Conservation (phyloP, 1,140 invertebrate genomes). For the Cyclargus thomasi region DNA sequence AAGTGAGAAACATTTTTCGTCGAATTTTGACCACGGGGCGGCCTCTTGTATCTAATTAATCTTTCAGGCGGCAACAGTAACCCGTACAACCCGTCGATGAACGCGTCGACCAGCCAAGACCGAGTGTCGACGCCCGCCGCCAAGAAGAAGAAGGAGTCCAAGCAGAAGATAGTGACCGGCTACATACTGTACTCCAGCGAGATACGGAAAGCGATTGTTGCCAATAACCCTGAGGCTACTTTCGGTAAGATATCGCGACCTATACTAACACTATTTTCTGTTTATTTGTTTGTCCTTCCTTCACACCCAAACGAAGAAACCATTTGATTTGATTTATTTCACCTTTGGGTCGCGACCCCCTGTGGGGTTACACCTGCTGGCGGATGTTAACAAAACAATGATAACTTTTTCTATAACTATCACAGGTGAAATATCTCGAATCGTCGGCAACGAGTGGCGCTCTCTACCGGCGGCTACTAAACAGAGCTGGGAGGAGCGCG, state of each 20-base stretch:
- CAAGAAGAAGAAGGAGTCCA: conserved; percentile 81
- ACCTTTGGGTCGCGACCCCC: too few relatives aligned
- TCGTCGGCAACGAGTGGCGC: conserved; percentile 98
- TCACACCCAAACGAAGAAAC: too few relatives aligned
- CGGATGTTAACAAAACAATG: conserved; percentile 1
- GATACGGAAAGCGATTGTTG: conserved; percentile 89
- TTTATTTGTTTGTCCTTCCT: too few relatives aligned
- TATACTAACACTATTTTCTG: too few relatives aligned
- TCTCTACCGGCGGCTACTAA: conserved; percentile 91
- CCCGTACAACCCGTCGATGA: conserved; percentile 60
- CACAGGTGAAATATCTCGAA: conserved; percentile 92
- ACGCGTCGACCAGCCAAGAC: conserved; percentile 43
- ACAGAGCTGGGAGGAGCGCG: conserved; percentile 94
- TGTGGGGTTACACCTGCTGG: too few relatives aligned
- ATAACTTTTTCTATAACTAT: too few relatives aligned
- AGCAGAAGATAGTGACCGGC: conserved; percentile 94
- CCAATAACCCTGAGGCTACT: conserved; percentile 93
- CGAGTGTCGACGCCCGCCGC: conserved; percentile 56
- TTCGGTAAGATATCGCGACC: conserved; percentile 88
- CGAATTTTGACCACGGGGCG: too few relatives aligned
- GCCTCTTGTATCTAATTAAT: too few relatives aligned
- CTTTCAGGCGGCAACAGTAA: conserved; percentile 62
- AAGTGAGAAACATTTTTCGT: too few relatives aligned
- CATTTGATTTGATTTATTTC: too few relatives aligned
- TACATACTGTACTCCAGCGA: conserved; percentile 99